phyloP scores from a whole-genome alignment of 2,888 invertebrate species.

The Odontocerum albicorne region DNA sequence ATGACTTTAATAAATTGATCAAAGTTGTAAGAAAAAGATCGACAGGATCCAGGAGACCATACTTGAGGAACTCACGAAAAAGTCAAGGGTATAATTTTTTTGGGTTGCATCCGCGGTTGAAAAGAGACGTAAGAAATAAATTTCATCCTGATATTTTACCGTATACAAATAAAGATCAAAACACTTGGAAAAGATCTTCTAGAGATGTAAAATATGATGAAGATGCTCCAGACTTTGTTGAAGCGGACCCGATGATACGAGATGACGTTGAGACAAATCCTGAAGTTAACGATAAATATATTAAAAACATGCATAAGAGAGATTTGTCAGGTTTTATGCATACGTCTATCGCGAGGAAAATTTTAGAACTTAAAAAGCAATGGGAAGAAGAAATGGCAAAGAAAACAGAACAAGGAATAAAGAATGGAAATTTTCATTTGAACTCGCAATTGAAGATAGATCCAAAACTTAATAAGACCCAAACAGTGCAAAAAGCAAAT shows the following conservation, averaged over 20 bases:
- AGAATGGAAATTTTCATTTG: conserved; percentile 26
- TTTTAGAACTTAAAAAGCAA: conserved; percentile 19
- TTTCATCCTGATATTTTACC: background rate
- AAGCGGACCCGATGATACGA: no score
- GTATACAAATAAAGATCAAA: background rate
- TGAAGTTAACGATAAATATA: no score
- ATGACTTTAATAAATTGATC: conserved; percentile 7
- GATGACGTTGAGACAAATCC: no score
- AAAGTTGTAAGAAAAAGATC: conserved; percentile 17
- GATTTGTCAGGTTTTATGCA: conserved; percentile 17
- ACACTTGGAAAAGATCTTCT: background rate
- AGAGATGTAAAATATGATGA: no score
- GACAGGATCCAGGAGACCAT: conserved; percentile 1
- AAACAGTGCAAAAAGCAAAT: background rate
- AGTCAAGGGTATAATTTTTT: conserved; percentile 27
- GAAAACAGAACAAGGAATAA: conserved; percentile 2
- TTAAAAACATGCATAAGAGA: conserved; percentile 21
- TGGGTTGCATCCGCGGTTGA: conserved; percentile 30
- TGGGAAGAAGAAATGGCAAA: conserved; percentile 22
- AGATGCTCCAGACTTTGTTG: no score
- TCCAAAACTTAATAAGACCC: conserved; percentile 11
- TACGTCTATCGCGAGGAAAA: conserved; percentile 21
- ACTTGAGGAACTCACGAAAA: conserved; percentile 10
- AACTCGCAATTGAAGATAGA: conserved; percentile 24
- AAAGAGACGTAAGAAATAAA: conserved; percentile 28